Evolutionary conservation across 2,113 vertebrate species (phyloP), one percentile per base, ranked within the genome.

Genomic region (Platichthys flesus): DNA sequence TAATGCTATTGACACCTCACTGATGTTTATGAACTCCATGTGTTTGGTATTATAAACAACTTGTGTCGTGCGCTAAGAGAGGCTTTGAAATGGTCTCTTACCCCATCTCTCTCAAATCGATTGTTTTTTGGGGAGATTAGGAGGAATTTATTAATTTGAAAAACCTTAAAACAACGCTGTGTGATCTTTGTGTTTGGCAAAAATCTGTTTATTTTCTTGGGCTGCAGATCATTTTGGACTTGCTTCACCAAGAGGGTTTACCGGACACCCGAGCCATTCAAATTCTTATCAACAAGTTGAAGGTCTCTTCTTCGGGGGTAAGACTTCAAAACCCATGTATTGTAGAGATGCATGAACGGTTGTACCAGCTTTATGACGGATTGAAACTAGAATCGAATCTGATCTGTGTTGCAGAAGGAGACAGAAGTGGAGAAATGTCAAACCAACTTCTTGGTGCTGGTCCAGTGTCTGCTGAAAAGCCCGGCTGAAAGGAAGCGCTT

Each of bases 371-470:
- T 47, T 9, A 54, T 9, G 20, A 31, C 31, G 51, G 20, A 21
- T 54, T n/a, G 2, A 20, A 57, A 47, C 62, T 1, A 47, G 10
- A 64, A 55, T 55, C 20, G 20, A 64, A 55, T 24, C 45, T 28
- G 4, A 61, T 8, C 2, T 81, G 4, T 75, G 8, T 79, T 83
- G 35, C 63, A 89, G 89, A 91, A 89, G 74, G 90, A 93, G 2
- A 2, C 35, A 18, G 91, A 93, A 18, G 90, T 93, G 80, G 91
- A 93, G 67, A 89, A 87, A 83, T 92, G 80, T 12, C 90, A 93
- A 78, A 92, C 89, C 9, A 93, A 91, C 84, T 93, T 93, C 67
- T 85, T 93, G 92, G 91, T 90, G 49, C 81, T 93, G 49, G 88
- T 93, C 62, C 90, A 92, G 80, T 92, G 80, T 83, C 84, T 93